Base-by-base conservation (phyloP, 2,113 vertebrate genomes). In the Dicaeum eximium region DNA sequence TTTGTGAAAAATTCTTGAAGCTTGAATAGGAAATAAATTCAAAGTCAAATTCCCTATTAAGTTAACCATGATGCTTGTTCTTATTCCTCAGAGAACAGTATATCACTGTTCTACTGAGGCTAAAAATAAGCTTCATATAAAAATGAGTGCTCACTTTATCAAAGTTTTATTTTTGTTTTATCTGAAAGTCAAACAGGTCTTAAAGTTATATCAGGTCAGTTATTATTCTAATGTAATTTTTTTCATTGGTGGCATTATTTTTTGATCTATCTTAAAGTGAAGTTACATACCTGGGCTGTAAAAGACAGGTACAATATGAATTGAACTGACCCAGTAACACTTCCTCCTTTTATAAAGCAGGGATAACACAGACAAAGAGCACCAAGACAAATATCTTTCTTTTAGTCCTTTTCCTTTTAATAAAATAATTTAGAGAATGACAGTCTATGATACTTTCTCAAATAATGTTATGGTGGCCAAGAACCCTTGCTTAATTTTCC, bases 1-100 rank as follows among this genome's bases (percentile, higher is more conserved):
- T 98, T 97, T 98, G 84, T 98, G 88, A 97, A 96, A 97, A 97
- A 93, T 92, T 97, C 97, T 97, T 72, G 67, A 97, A 95, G 95
- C 86, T 98, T 97, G 97, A 97, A 97, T 93, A 94, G 79, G 92
- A 98, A 98, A 97, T 97, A 97, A 97, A 97, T 96, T 98, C 97
- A 98, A 98, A 98, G 98, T 98, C 95, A 97, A 97, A 97, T 97
- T 97, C 58, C 67, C 89, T 96, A 94, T 97, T 98, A 98, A 97
- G 92, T 95, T 95, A 97, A 92, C 95, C 88, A 90, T 88, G 96
- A 95, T 97, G 83, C 94, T 95, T 97, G 94, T 97, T 97, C 95
- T 95, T 97, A 96, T 97, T 97, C 97, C 97, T 95, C 88, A 74
- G 97, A 98, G 97, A 97, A 90, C 88, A 86, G 81, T 94, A 62